Conservation (phyloP, 2,113 vertebrate genomes). For the Saccopteryx bilineata region DNA sequence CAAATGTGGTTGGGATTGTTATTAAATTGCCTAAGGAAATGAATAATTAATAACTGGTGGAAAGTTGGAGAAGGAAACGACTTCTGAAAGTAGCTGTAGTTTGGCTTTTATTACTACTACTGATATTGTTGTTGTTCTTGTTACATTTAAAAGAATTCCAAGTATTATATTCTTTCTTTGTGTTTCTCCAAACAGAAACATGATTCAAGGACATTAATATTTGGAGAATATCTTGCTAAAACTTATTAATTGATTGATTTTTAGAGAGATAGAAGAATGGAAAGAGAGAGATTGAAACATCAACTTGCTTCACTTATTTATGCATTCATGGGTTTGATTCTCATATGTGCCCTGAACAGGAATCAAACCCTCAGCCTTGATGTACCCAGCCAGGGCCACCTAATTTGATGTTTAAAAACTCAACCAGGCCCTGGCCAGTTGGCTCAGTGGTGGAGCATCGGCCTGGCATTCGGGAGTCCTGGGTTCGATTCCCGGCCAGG, state of each 20-base stretch:
- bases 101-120: background rate
- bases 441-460: too few relatives aligned
- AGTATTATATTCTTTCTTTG: background rate
- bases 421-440: background rate
- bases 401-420: constrained; percentile 9
- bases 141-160: background rate
- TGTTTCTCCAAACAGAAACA: constrained; percentile 37
- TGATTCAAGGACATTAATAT: background rate
- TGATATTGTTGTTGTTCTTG: background rate
- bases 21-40: background rate
- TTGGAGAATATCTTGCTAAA: background rate
- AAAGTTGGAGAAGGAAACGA: background rate
- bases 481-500: too few relatives aligned
- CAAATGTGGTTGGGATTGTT: background rate
- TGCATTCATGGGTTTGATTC: too few relatives aligned
- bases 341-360: too few relatives aligned
- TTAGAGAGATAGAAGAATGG: too few relatives aligned
- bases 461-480: too few relatives aligned
- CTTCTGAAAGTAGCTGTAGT: background rate
- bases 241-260: too few relatives aligned
- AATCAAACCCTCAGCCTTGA: too few relatives aligned
- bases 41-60: background rate
- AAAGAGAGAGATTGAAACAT: too few relatives aligned
- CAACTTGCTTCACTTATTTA: too few relatives aligned
- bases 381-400: too few relatives aligned